Evolutionary conservation across 1,140 invertebrate genomes (phyloP).

Genomic region (Ooceraea biroi): DNA sequence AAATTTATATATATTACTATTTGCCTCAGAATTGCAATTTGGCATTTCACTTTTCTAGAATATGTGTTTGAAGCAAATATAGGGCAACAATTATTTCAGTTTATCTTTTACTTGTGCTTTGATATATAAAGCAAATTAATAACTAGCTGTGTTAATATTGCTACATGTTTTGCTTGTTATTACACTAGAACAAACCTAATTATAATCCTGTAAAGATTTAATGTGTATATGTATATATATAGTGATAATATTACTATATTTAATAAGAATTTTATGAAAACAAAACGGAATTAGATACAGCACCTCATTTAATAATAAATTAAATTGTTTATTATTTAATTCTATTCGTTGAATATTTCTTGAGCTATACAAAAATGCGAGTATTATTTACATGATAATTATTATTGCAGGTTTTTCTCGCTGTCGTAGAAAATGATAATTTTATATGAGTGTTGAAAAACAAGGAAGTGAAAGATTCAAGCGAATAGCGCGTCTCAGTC

Average conservation of each 20-base stretch:
- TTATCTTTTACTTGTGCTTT: too few species aligned
- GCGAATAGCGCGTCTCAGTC: background rate
- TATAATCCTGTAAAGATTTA: background rate
- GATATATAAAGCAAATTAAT: too few species aligned
- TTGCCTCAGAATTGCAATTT: too few species aligned
- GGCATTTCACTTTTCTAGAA: too few species aligned
- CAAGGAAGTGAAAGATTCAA: constrained; percentile 34
- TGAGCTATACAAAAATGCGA: background rate
- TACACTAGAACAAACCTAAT: too few species aligned
- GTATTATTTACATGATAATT: constrained; percentile 66
- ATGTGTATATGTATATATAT: background rate
- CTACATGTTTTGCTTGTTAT: too few species aligned
- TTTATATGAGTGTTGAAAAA: constrained; percentile 51
- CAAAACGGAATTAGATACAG: constrained; percentile 21
- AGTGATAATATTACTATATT: background rate
- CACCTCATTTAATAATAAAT: background rate
- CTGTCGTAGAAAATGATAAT: constrained; percentile 64
- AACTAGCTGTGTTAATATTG: too few species aligned
- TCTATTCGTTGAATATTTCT: constrained; percentile 37
- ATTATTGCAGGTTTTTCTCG: constrained; percentile 77
- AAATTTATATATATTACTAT: too few species aligned
- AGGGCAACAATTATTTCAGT: too few species aligned
- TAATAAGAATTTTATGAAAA: constrained; percentile 17
- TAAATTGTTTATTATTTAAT: background rate
- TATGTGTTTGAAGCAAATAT: too few species aligned